A percentile compares a stretch with the other conserved stretches of the same genome.
Evolutionary conservation across 53 echinoderm and acorn worm genomes (phyloP).

Genomic region (Crossaster papposus): DNA sequence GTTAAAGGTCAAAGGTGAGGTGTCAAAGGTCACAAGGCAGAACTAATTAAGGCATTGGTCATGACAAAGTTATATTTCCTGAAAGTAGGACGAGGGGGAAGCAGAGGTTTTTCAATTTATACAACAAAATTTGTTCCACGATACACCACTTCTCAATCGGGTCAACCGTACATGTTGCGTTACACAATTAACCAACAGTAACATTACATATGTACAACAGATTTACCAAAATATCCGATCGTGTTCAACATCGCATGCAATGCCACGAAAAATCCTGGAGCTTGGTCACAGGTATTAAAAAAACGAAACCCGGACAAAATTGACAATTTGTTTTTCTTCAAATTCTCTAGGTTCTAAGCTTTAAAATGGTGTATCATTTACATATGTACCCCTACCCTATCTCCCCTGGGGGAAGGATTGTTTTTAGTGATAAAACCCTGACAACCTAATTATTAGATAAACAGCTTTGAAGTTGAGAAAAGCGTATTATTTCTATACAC

Average conservation of each 20-base stretch:
- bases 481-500: too few relatives aligned
- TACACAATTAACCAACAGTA: not conserved
- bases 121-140: not conserved
- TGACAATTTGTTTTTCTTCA: too few relatives aligned
- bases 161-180: not conserved
- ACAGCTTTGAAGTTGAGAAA: too few relatives aligned
- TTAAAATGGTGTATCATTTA: too few relatives aligned
- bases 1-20: not conserved
- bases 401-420: too few relatives aligned
- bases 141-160: not conserved
- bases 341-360: too few relatives aligned
- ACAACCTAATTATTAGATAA: too few relatives aligned
- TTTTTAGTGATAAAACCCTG: too few relatives aligned
- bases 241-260: not conserved
- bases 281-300: not conserved
- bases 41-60: conserved; percentile 4
- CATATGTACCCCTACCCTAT: too few relatives aligned
- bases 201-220: not conserved
- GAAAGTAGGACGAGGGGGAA: not conserved
- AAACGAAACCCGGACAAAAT: too few relatives aligned
- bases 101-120: not conserved
- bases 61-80: not conserved
- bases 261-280: not conserved
- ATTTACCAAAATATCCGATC: not conserved
- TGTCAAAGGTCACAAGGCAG: conserved; percentile 19